Evolutionary conservation across 2,113 vertebrate genomes (phyloP), one percentile per base, ranked within the genome.

Genomic region (Miniopterus natalensis): DNA sequence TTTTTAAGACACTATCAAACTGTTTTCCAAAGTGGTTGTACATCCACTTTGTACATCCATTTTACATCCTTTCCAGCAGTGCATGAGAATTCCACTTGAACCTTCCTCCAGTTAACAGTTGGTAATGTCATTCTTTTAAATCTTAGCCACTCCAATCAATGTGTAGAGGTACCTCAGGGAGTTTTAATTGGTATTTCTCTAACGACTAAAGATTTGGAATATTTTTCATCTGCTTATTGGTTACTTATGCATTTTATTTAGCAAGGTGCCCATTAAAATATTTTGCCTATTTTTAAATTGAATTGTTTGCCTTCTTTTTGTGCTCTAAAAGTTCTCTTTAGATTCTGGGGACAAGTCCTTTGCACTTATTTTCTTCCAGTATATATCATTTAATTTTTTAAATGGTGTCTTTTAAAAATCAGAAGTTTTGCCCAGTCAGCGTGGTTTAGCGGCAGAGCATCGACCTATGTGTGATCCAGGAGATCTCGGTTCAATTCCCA

Each of bases 171-270:
- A 84, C 1, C 12, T 31, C 20, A 36, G 2, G 9, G 25, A 47
- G 2, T 49, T 66, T 84, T 68, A 49, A 65, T 59, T 53, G 29
- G 14, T 18, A 55, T 15, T 89, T 90, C 20, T 80, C 7, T 75
- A 14, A 90, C 40, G 73, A 66, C 21, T 84, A 57, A 47, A 84
- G 15, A 23, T 40, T 53, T 21, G 40, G n/a, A 84, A 1, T 2
- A 80, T 14, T 93, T 93, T 88, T 88, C 31, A 77, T 51, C 65
- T 95, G 14, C 3, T n/a, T 74, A 66, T 59, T 79, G 45, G 14
- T 31, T 94, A 23, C 31, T n/a, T 74, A 45, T 29, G 57, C n/a
- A 68, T 88, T 89, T 71, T 47, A 49, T 61, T 31, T 63, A 59
- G 27, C 66, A 2, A 94, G 57, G 14, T 21, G 8, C 49, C 8